Base-by-base conservation (phyloP, 2,113 vertebrate species). In the Oreochromis niloticus region DNA sequence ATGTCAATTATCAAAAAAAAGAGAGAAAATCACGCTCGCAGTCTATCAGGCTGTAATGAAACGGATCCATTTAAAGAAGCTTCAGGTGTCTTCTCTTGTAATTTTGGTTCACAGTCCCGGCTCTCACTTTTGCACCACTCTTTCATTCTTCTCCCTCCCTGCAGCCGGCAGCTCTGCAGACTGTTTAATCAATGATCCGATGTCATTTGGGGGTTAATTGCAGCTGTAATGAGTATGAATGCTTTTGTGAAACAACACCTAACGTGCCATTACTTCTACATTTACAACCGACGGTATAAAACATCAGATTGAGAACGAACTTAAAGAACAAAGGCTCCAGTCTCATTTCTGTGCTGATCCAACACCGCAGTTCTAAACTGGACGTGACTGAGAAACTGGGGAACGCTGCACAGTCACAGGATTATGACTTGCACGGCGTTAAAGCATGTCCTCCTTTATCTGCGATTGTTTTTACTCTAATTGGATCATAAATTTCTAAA, bases 191-290 rank as follows among this genome's bases (percentile, higher is more conserved):
- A 88, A 41, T 57, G 87, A 87, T 87, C 85, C 32, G 34, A 32
- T 85, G 90, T 93, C 87, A 84, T 91, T 87, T n/a, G 43, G 84
- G 83, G 89, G 92, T 85, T 93, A 88, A 93, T 93, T 91, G 89
- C 87, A 61, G 80, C 83, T 55, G 55, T 95, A 92, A 96, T 93
- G 95, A 93, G 86, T 87, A 86, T 85, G 82, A 93, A 93, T 90
- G 87, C 80, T 90, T 87, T 88, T 4, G 32, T 84, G 80, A 32
- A 66, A 85, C 75, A 66, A 55, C 57, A 17, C 56, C 78, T 79
- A 88, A 86, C 14, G 54, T 85, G 68, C 13, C 81, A 57, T 83
- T 48, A 81, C 75, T 87, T 73, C 80, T 55, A 27, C 55, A 22
- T 71, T 50, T 80, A 78, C 83, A 30, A 82, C 30, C 1, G 6